Evolutionary conservation across 2,113 vertebrate genomes (phyloP).

Genomic region (Empidonax traillii): DNA sequence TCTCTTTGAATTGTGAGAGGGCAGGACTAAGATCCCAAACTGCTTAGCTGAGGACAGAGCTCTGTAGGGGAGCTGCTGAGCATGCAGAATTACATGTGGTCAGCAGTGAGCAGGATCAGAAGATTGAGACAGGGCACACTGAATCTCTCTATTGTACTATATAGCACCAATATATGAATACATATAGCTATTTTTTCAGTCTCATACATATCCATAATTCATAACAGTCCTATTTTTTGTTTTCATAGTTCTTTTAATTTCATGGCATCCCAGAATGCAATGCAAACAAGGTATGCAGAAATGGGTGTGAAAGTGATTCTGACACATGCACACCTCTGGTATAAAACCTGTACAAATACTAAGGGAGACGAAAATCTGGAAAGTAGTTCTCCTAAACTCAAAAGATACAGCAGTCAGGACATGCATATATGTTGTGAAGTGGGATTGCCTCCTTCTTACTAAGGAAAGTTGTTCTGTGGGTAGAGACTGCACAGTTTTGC

Average conservation of each 20-base stretch:
- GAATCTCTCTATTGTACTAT: not conserved
- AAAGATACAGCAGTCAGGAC: not conserved
- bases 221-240: not conserved
- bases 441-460: not conserved
- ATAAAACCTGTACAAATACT: not conserved
- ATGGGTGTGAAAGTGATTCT: fast-evolving
- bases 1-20: not conserved
- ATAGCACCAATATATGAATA: not conserved
- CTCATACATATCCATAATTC: not conserved
- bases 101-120: not conserved
- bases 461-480: not conserved
- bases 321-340: not conserved
- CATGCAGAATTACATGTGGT: fast-evolving
- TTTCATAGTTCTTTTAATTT: not conserved
- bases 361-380: not conserved
- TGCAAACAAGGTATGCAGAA: not conserved
- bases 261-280: not conserved
- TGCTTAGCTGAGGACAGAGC: not conserved
- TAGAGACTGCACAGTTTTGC: not conserved
- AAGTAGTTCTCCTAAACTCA: not conserved
- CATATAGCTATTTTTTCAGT: not conserved
- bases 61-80: fast-evolving
- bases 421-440: fast-evolving
- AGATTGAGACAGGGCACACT: not conserved
- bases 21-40: not conserved